Evolutionary conservation across 2,113 vertebrate species (phyloP).

Genomic region (Nerophis lumbriciformis): DNA sequence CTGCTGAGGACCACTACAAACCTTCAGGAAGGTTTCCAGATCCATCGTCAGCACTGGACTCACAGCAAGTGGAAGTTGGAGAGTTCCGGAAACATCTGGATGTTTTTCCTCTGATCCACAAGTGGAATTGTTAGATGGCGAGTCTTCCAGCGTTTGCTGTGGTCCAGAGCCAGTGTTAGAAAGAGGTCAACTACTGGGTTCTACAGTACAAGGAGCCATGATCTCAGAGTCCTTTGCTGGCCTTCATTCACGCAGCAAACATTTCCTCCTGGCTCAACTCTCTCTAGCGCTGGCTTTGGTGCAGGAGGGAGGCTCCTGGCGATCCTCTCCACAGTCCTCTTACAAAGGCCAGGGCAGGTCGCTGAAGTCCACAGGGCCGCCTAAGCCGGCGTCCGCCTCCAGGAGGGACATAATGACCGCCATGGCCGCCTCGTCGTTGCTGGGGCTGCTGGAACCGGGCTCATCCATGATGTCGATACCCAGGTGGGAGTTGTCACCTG

Average conservation of each 20-base stretch:
- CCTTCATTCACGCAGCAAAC: background rate
- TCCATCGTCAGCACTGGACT: no score
- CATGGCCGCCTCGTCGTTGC: constrained; percentile 97
- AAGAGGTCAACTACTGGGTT: no score
- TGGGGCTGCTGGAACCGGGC: constrained; percentile 94
- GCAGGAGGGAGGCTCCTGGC: background rate
- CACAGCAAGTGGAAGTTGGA: no score
- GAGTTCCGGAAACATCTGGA: no score
- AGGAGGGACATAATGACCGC: constrained; percentile 98
- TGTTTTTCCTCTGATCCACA: no score
- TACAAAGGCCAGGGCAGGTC: constrained; percentile 97
- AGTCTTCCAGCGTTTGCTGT: no score
- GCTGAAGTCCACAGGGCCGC: constrained; percentile 96
- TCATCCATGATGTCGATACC: constrained; percentile 96
- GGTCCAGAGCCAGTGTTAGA: no score
- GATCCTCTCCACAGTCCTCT: constrained; percentile 41
- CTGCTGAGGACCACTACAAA: no score
- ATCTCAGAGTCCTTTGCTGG: no score
- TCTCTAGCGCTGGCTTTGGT: constrained; percentile 34
- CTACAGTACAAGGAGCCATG: no score
- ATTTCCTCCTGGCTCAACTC: constrained; percentile 10
- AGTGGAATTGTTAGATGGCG: no score
- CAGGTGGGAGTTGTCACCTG: constrained; percentile 93
- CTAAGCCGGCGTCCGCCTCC: constrained; percentile 95
- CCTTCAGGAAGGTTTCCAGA: no score